These are phyloP conservation scores for Numenius arquata DNA, from an alignment of 2,113 vertebrate species.

Conservation along the genomic window DNA sequence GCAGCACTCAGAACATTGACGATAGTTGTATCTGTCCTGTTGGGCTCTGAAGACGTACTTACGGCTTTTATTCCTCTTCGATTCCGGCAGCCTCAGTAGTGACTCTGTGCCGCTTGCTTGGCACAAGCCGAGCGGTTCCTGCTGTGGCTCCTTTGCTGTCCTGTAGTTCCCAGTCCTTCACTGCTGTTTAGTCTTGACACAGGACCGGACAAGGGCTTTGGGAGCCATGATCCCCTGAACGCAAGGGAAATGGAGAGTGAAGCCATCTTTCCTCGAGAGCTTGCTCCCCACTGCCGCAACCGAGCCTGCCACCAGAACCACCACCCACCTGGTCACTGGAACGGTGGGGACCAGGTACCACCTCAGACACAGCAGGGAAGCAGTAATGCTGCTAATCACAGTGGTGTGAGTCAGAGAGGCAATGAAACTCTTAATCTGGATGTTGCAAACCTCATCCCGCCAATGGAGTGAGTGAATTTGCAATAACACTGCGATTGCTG, in stretches of 20 bases:
- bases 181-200: not conserved
- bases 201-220: not conserved
- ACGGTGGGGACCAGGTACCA: fast-evolving
- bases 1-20: fast-evolving
- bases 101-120: not conserved
- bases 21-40: not conserved
- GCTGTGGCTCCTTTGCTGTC: not conserved
- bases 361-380: not conserved
- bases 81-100: not conserved
- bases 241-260: not conserved
- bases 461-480: not conserved
- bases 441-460: not conserved
- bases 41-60: not conserved
- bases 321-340: not conserved
- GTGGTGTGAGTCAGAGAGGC: not conserved
- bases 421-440: not conserved
- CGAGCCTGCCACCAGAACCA: not conserved
- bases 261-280: not conserved
- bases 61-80: not conserved
- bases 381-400: not conserved
- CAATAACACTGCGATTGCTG: not conserved
- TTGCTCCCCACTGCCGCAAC: not conserved
- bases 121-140: not conserved
- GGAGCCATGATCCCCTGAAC: not conserved
- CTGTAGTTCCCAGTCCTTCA: fast-evolving